phyloP scores from a whole-genome alignment of 1,140 invertebrate genomes.

The Heliconius hewitsoni region DNA sequence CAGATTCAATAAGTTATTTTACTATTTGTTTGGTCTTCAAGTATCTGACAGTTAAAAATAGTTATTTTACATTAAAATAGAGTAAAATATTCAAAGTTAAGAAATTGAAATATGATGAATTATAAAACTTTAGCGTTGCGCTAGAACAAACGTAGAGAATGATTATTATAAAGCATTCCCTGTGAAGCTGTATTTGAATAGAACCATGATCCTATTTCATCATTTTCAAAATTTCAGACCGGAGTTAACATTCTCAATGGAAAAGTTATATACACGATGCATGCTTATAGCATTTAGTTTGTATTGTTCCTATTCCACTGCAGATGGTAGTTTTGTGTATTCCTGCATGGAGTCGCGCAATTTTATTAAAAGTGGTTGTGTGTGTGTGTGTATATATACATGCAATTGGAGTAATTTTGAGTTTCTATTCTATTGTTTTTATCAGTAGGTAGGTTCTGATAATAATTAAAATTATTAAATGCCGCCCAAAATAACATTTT shows the following conservation, averaged over 20 bases:
- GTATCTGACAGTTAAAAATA: not conserved
- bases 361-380: constrained; percentile 4
- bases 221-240: constrained; percentile 3
- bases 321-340: constrained; percentile 10
- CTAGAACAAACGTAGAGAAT: not conserved
- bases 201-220: not conserved
- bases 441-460: not conserved
- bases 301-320: constrained; percentile 1
- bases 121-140: not conserved
- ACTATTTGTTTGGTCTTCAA: not conserved
- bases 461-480: not conserved
- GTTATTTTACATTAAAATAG: not conserved
- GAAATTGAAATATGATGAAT: not conserved
- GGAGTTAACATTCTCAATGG: constrained; percentile 10
- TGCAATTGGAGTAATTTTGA: constrained; percentile 2
- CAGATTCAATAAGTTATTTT: not conserved
- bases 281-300: constrained; percentile 9
- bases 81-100: not conserved
- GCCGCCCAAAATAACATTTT: not conserved
- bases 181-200: constrained; percentile 4
- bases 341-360: not conserved
- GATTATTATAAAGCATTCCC: not conserved
- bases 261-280: constrained; percentile 12
- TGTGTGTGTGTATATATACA: not conserved
- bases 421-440: not conserved